Base-by-base conservation (phyloP, 2,797 vertebrate species). In the Selene dorsalis region DNA sequence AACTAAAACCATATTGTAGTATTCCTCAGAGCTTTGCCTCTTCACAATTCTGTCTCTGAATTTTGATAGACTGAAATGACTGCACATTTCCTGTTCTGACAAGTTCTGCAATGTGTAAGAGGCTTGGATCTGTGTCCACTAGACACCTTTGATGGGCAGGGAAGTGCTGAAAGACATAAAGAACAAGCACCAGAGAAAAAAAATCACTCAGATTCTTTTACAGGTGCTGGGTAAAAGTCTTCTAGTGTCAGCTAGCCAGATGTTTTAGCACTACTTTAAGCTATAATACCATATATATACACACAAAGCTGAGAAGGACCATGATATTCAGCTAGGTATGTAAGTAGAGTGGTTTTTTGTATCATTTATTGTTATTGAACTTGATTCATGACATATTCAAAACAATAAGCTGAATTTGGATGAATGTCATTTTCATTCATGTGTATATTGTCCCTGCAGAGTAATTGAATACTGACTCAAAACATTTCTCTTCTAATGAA, bases 51-150 rank as follows among this genome's bases (percentile, higher is more conserved):
- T 69, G 48, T 74, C 59, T 66, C 39, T 82, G 68, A 76, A 79
- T 78, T 75, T 10, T 56, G 84, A 85, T 65, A 22, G 39, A 45
- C 55, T 63, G 73, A 71, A 61, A 26, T 64, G 53, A 74, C 30
- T 4, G 50, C 20, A 58, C 22, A 75, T 35, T 73, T 62, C 68
- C 56, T 75, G 57, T 55, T 57, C 62, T 77, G 62, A 77, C 75
- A 73, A 61, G 48, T 20, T 18, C 41, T 69, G 38, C 38, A 52
- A 59, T 69, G 22, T 74, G 59, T 41, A 71, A 71, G 30, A 64
- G 47, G 41, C 48, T 26, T 35, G 43, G 22, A 69, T 70, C 39
- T 43, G 16, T 64, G 61, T 61, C 78, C 43, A 73, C 47, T 41
- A 59, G 35, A 74, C 24, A 64, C 64, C 43, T 79, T 69, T 82